Conservation (phyloP, 1,140 invertebrate species). For the Orussus abietinus region DNA sequence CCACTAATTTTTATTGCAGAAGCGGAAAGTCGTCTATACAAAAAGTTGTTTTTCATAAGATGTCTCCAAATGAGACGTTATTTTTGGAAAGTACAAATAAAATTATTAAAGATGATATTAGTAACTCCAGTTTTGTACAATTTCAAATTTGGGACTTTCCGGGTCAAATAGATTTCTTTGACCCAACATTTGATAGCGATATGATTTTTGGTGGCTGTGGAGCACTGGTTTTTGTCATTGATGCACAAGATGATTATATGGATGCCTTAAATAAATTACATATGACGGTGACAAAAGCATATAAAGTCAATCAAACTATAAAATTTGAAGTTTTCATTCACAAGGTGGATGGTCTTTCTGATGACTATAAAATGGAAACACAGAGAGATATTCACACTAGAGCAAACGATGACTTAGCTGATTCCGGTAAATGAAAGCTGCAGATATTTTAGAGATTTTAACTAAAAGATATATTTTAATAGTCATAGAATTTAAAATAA, state of each 20-base stretch:
- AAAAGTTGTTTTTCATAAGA: slow-evolving; percentile 99
- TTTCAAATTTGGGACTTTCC: slow-evolving; percentile 99
- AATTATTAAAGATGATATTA: slow-evolving; percentile 96
- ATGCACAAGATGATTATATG: slow-evolving; percentile 96
- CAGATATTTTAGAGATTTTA: too few relatives aligned
- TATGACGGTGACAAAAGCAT: slow-evolving; percentile 89
- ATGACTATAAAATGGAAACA: slow-evolving; percentile 98
- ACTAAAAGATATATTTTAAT: slow-evolving; percentile 2
- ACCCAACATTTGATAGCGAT: slow-evolving; percentile 92
- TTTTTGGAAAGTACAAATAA: slow-evolving; percentile 98
- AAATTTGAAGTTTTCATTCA: slow-evolving; percentile 99
- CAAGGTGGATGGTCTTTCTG: slow-evolving; percentile 97
- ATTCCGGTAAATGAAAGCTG: slow-evolving; percentile 68
- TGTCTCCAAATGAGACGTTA: slow-evolving; percentile 99
- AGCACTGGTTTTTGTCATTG: slow-evolving; percentile 97
- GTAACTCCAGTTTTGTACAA: slow-evolving; percentile 97
- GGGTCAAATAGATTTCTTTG: slow-evolving; percentile 97
- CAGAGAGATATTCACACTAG: slow-evolving; percentile 97
- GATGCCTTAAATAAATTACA: slow-evolving; percentile 92
- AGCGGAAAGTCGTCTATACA: slow-evolving; percentile 99
- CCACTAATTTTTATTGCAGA: slow-evolving; percentile 57
- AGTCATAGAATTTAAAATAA: slow-evolving; percentile 10
- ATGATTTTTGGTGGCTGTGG: slow-evolving; percentile 93
- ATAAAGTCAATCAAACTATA: slow-evolving; percentile 93
- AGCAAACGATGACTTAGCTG: slow-evolving; percentile 90